Conservation (phyloP, 2,113 vertebrate genomes). For the Pavo muticus region DNA sequence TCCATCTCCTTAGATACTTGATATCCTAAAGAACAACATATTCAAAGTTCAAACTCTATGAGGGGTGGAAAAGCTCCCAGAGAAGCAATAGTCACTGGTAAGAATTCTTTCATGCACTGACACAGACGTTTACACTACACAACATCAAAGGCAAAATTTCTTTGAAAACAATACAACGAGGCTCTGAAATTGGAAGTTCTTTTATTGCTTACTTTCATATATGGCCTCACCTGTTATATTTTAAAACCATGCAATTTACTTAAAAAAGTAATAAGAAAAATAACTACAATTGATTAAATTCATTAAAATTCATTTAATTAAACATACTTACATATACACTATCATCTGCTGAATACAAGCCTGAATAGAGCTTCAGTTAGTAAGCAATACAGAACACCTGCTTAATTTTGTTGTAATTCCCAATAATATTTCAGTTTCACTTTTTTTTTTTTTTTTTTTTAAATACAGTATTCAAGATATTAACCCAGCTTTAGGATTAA, state of each 20-base stretch:
- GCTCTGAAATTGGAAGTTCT: not conserved
- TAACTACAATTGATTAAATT: not conserved
- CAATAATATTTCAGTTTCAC: not conserved
- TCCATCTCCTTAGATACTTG: not conserved
- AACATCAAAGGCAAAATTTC: not conserved
- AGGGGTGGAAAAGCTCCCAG: not conserved
- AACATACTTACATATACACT: not conserved
- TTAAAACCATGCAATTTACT: not conserved
- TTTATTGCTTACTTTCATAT: not conserved
- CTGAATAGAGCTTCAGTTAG: not conserved
- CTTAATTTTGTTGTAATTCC: not conserved
- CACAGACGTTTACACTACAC: not conserved
- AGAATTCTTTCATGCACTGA: not conserved
- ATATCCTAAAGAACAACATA: not conserved
- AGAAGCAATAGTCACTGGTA: not conserved
- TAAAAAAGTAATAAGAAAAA: not conserved
- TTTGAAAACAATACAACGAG: not conserved
- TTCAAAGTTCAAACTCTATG: not conserved
- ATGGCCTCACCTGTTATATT: not conserved
- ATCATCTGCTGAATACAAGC: not conserved
- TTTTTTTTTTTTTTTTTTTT: not conserved
- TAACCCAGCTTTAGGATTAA: not conserved
- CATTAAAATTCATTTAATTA: not conserved
- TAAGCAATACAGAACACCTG: not conserved
- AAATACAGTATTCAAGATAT: not conserved